Evolutionary conservation across 2,797 vertebrate genomes (phyloP).

Genomic region (Micrastur ruficollis): DNA sequence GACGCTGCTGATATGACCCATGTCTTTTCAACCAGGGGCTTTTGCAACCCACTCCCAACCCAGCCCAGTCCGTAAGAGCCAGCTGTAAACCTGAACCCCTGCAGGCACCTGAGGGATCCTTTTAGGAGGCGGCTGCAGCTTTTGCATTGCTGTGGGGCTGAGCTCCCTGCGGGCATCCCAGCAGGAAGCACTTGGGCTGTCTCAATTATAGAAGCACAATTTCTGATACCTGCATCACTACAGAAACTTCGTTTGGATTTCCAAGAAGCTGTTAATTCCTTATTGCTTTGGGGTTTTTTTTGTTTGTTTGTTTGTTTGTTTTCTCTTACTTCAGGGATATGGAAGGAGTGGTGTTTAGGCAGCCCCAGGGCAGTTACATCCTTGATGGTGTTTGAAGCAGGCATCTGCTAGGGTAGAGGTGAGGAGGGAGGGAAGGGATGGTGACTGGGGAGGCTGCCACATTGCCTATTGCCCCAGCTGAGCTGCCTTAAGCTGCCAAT

Average conservation of each 20-base stretch:
- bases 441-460: not conserved
- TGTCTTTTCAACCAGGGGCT: not conserved
- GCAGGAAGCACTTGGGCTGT: not conserved
- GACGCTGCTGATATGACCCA: not conserved
- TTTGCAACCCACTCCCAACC: not conserved
- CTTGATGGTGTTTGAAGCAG: not conserved
- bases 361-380: not conserved
- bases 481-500: not conserved
- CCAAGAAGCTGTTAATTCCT: not conserved
- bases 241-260: constrained; percentile 7
- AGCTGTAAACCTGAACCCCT: not conserved
- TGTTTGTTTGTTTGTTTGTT: not conserved
- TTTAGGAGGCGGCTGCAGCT: not conserved
- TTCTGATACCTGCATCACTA: not conserved
- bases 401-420: not conserved
- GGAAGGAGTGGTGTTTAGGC: not conserved
- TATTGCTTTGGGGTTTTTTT: not conserved
- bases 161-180: not conserved
- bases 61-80: not conserved
- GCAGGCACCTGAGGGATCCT: not conserved
- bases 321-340: not conserved
- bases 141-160: not conserved
- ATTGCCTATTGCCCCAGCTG: not conserved
- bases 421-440: not conserved
- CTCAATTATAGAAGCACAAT: not conserved